Evolutionary conservation across 2,113 vertebrate genomes (phyloP), one percentile per base, ranked within the genome.

Genomic region (Atlantisia rogersi): DNA sequence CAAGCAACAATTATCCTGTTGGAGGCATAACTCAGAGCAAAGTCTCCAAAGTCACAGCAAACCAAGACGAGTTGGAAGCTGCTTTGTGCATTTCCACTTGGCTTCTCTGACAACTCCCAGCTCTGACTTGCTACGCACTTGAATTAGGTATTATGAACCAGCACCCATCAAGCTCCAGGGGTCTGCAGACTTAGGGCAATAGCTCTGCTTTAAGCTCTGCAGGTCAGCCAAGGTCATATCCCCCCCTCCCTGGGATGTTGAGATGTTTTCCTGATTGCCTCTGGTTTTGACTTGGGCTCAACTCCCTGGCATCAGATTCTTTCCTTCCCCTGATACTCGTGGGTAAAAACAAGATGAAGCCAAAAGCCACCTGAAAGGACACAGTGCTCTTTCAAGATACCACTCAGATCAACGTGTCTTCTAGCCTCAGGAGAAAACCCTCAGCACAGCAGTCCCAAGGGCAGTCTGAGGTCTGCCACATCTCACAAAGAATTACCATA

Each of bases 341-440:
- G 46, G 70, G 15, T 60, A 90, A 85, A 90, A 89, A 46, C 52
- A 90, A 20, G 10, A n/a, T 0, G 18, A 62, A 88, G 71, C 52
- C 88, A 94, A 69, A 92, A 75, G 65, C 22, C 64, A 76, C 53
- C 15, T 6, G 44, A 69, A 84, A 90, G 60, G 73, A 80, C 70
- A 52, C 4, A 2, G 50, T 29, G 60, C 35, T 88, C 65, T 92
- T 82, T 62, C 60, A 73, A 62, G 60, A 82, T 40, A 67, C 21
- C 39, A 12, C 17, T 80, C 46, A 56, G 65, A 74, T 69, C 82
- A 65, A 22, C 1, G 17, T 59, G 18, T 18, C 76, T 52, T 59
- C 60, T 42, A 46, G 29, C 39, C 63, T 58, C 26, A 31, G 17
- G n/a, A 62, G 65, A 92, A 94, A 75, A 5, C 5, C 31, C 22